Conservation (phyloP, 2,797 vertebrate genomes). For the Sebastes hopkinsi region DNA sequence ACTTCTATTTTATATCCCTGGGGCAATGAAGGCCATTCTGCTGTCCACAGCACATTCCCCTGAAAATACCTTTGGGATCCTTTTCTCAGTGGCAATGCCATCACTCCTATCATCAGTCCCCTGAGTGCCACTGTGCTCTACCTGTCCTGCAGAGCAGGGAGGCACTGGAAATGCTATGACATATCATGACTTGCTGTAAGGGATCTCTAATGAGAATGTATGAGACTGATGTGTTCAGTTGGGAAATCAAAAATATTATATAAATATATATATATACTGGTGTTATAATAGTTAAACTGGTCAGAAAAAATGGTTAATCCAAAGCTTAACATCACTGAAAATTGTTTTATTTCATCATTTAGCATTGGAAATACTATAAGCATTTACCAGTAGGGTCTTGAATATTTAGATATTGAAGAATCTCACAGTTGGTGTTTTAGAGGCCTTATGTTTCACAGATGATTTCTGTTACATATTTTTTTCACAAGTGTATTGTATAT, state of each 20-base stretch:
- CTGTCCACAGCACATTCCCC: conserved; percentile 64
- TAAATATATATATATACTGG: too few relatives aligned
- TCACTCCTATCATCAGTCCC: conserved; percentile 60
- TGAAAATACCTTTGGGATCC: conserved; percentile 57
- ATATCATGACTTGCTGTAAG: conserved; percentile 35
- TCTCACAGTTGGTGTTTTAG: neutral
- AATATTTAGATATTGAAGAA: neutral
- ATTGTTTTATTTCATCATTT: neutral
- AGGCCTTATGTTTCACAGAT: neutral
- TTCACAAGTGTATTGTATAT: neutral
- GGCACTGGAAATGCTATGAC: conserved; percentile 20
- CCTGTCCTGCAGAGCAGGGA: conserved; percentile 43
- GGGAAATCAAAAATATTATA: neutral
- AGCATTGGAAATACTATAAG: neutral
- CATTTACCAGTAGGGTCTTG: neutral
- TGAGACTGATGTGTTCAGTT: conserved; percentile 17
- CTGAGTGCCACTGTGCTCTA: conserved; percentile 50
- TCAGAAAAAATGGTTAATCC: neutral
- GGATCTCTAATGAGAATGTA: conserved; percentile 10
- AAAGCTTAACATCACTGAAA: neutral
- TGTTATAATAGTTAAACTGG: neutral
- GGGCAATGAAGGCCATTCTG: conserved; percentile 57
- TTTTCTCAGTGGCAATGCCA: conserved; percentile 53
- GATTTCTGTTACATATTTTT: neutral
- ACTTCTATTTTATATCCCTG: conserved; percentile 32